Evolutionary conservation across 2,888 invertebrate genomes (phyloP), one percentile per base, ranked within the genome.

Genomic region (Saturnia japonica): DNA sequence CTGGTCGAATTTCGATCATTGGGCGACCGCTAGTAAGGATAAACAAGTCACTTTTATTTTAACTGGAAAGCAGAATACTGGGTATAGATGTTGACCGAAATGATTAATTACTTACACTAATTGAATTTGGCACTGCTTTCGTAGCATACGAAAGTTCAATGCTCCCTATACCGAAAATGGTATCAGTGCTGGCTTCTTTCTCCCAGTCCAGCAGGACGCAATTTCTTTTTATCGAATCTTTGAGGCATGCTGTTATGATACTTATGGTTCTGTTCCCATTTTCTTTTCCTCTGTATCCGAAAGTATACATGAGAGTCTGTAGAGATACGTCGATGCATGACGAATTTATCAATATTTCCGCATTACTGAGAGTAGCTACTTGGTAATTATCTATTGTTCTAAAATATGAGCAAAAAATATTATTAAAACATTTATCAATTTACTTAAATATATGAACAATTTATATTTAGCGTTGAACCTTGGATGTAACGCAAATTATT

Each of bases 161-260:
- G 16, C 3, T 12, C 28, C 70, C 62, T 12, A 72, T 22, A 16
- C 47, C 73, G 54, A 51, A 40, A 34, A 11, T 51, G 1, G 34
- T 40, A 1, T 72, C 68, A 22, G 72, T 72, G 22, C 67, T 69
- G 6, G 77, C 75, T 72, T 77, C 76, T 11, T 57, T 67, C 43
- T 57, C 68, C 78, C 78, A 78, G 51, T 78, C 69, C 0, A 77
- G 7, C 6, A 75, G 62, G 6, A 75, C 34, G 0, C 74, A 71
- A 54, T 78, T 78, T 60, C 67, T 68, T 12, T 47, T 16, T 6
- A 22, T 69, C 34, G 19, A 40, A 51, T 68, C 42, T 0, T 11
- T 34, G 19, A 74, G 51, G 25, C 72, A 42, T 8, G 70, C 67
- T 0, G 62, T 40, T 1, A 77, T 45, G 12, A 74, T 67, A 12